Evolutionary conservation across 2,113 vertebrate genomes (phyloP), one percentile per base, ranked within the genome.

Genomic region (Nasalis larvatus): DNA sequence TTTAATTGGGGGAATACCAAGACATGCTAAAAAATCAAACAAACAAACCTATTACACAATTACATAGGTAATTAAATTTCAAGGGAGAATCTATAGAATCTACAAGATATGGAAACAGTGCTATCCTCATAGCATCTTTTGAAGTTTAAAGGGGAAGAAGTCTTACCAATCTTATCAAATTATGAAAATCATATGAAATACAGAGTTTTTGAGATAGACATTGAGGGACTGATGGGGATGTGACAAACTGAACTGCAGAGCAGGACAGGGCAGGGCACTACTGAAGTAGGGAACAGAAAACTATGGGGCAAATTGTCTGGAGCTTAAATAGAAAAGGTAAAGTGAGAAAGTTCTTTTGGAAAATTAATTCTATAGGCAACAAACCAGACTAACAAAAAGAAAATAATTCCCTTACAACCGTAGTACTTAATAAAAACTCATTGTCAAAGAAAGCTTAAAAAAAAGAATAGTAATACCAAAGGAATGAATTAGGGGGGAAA

Each of bases 351-450:
- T 73, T 78, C 71, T 85, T 97, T 60, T 8, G 54, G 40, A 40
- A 90, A 91, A 93, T 95, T 80, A 94, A 87, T 95, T 93, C 52
- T 42, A 54, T 68, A 69, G 35, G 54, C 45, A 92, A 74, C 83
- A 91, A 85, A 17, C 27, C 32, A 63, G 68, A 56, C 18, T 86
- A 78, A 77, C 37, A 17, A 80, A 96, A 93, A 80, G 63, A 94
- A 81, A 92, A 5, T 86, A 93, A 96, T 66, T 60, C 17, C n/a
- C 52, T 91, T 71, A 69, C 8, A 58, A 69, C 40, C 13, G 69
- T 1, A 76, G 49, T 95, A 74, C 30, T 73, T 85, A 94, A 96
- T 80, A 94, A 84, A 84, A 95, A 52, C 23, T 77, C 27, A 97
- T 88, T 94, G 90, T 92, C 49, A 86, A 69, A 86, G 58, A 94